These are phyloP conservation scores for Cecidostiba fungosa DNA, from an alignment of 2,888 invertebrate genomes.

Conservation along the genomic window DNA sequence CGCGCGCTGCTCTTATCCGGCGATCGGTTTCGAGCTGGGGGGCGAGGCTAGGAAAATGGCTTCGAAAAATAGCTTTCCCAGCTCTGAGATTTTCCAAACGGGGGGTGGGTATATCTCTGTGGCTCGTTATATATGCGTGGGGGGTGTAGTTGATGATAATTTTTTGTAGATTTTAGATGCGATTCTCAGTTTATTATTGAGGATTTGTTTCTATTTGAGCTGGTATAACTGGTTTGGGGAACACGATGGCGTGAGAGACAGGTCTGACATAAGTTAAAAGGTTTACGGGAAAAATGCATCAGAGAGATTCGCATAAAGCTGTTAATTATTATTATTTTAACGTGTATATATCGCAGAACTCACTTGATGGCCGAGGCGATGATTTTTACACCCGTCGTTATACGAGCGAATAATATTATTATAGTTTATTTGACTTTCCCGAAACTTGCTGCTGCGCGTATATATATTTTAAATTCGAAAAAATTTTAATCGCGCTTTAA, in stretches of 20 bases:
- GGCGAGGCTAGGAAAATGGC: conserved; percentile 42
- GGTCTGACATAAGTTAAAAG: neutral
- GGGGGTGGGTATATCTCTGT: conserved; percentile 28
- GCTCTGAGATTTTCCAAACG: conserved; percentile 24
- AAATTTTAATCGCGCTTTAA: neutral
- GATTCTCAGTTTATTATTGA: too few species aligned
- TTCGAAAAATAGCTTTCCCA: conserved; percentile 48
- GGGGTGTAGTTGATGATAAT: too few species aligned
- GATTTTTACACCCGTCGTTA: neutral
- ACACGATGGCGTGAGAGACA: neutral
- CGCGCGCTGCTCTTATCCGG: conserved; percentile 54
- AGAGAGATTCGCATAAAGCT: neutral
- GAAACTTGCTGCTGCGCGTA: neutral
- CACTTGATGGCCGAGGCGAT: neutral
- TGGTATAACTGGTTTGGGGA: neutral
- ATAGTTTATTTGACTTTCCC: neutral
- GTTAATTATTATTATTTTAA: neutral
- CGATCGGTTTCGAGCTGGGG: conserved; percentile 48
- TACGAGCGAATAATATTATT: too few species aligned
- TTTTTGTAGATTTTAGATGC: too few species aligned
- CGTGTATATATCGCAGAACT: neutral
- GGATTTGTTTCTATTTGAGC: too few species aligned
- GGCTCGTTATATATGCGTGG: too few species aligned
- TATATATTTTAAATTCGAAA: neutral
- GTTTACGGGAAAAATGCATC: neutral